These are phyloP conservation scores for Dynastes maya DNA, from an alignment of 2,888 invertebrate species.

Conservation along the genomic window DNA sequence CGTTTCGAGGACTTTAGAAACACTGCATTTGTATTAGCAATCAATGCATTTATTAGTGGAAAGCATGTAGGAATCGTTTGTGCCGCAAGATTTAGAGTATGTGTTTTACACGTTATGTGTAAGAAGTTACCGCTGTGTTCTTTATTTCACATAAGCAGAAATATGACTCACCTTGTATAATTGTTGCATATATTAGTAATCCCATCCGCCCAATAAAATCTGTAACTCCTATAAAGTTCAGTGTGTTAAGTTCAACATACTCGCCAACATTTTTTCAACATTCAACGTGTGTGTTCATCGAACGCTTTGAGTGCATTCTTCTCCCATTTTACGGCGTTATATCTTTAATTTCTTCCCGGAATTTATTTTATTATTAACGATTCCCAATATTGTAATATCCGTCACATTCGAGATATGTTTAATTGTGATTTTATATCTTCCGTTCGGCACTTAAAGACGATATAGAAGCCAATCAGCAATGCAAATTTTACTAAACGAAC, in stretches of 20 bases:
- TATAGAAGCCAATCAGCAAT: conserved; percentile 18
- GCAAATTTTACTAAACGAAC: conserved; percentile 4
- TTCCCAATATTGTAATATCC: conserved; percentile 19
- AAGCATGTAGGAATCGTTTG: too few species aligned
- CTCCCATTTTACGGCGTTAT: not conserved
- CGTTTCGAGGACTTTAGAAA: too few species aligned
- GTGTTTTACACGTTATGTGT: too few species aligned
- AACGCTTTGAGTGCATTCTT: not conserved
- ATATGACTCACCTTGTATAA: too few species aligned
- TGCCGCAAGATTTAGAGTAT: too few species aligned
- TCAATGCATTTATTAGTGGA: too few species aligned
- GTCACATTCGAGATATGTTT: conserved; percentile 5
- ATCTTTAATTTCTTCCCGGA: conserved; percentile 22
- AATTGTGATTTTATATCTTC: conserved; percentile 42
- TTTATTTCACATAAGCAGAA: too few species aligned
- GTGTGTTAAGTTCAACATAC: not conserved
- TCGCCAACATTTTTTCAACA: not conserved
- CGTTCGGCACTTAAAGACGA: conserved; percentile 6
- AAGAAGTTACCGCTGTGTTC: too few species aligned
- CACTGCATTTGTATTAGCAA: too few species aligned
- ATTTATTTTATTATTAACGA: conserved; percentile 15
- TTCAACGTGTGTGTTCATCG: not conserved
- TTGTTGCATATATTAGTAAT: too few species aligned
- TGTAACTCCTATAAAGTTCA: too few species aligned
- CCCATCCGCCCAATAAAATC: too few species aligned